Evolutionary conservation across 2,113 vertebrate genomes (phyloP), one percentile per base, ranked within the genome.

Genomic region (Scomber colias): DNA sequence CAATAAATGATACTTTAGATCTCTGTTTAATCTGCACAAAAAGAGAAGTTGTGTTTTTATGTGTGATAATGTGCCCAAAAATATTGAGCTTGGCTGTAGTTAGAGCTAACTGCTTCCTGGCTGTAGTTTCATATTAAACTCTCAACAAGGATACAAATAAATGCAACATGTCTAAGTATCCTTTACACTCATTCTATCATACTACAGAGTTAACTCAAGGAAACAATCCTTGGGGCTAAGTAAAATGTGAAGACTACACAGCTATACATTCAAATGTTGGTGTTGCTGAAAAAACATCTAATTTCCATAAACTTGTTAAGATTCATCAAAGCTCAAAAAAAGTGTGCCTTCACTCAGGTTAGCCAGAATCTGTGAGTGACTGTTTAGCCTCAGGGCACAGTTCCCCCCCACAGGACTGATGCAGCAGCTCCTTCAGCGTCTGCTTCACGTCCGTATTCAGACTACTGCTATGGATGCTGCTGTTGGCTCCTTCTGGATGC

Each of bases 391-490:
- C 71, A 0, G 94, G 89, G 61, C 95, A 89, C 57, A 95, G 89
- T 61, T 95, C 95, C 76, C 94, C 89, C 2, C 85, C 89, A 78
- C 87, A 85, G 4, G 94, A 92, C 63, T 92, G 92, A 50, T 90
- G 94, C 57, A 95, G 88, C 86, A 97, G 85, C 60, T 96, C 95
- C 75, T 86, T 93, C 6, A 97, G 71, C 0, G 95, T 93, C 55
- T 95, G 93, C n/a, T 90, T 95, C 64, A 94, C 5, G 0, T 96
- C 94, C 71, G 66, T 87, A 69, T 21, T 91, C 83, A 95, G 91
- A 63, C 92, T 90, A 35, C 85, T 81, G 56, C 84, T 86, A 66
- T 81, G 59, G 15, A 14, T 77, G 50, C 70, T 79, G 57, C 75
- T 68, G 11, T 48, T 69, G 35, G 73, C 77, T 12, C 81, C 90